phyloP scores from a whole-genome alignment of 2,888 invertebrate species.

The Thecocarcelia acutangulata region DNA sequence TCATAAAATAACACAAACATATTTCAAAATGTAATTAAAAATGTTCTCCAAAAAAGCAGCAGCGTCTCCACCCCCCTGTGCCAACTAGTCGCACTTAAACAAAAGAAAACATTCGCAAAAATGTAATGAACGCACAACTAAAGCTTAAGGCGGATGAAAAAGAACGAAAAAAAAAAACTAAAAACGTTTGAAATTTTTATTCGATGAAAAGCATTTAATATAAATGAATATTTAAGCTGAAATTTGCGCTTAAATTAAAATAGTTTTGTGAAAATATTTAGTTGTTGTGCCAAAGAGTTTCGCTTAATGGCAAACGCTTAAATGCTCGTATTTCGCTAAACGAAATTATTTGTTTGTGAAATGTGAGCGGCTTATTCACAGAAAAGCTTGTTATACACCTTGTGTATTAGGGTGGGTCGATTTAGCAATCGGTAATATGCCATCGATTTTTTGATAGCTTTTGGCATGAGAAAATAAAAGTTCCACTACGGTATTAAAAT shows the following conservation, averaged over 20 bases:
- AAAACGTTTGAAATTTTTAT: background rate
- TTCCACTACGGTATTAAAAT: too few species aligned
- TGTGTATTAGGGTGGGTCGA: too few species aligned
- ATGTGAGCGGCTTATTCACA: too few species aligned
- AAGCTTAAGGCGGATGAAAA: slow-evolving; percentile 7
- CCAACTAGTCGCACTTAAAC: background rate
- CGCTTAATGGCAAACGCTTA: too few species aligned
- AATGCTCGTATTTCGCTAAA: too few species aligned
- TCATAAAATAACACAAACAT: background rate
- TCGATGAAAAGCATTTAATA: background rate
- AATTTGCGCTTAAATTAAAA: background rate
- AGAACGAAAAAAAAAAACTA: background rate
- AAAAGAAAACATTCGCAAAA: slow-evolving; percentile 19
- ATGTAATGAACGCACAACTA: slow-evolving; percentile 13
- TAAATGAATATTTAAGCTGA: background rate
- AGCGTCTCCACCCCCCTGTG: background rate
- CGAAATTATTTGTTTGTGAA: too few species aligned
- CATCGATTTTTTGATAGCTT: too few species aligned
- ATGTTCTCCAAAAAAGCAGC: slow-evolving; percentile 6
- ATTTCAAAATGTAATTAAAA: slow-evolving; percentile 43
- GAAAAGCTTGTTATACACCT: too few species aligned
- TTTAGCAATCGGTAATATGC: too few species aligned
- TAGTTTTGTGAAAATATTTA: background rate
- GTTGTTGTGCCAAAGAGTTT: too few species aligned
- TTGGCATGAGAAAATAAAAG: too few species aligned